Evolutionary conservation across 2,113 vertebrate species (phyloP).

Genomic region (Myotis yumanensis): DNA sequence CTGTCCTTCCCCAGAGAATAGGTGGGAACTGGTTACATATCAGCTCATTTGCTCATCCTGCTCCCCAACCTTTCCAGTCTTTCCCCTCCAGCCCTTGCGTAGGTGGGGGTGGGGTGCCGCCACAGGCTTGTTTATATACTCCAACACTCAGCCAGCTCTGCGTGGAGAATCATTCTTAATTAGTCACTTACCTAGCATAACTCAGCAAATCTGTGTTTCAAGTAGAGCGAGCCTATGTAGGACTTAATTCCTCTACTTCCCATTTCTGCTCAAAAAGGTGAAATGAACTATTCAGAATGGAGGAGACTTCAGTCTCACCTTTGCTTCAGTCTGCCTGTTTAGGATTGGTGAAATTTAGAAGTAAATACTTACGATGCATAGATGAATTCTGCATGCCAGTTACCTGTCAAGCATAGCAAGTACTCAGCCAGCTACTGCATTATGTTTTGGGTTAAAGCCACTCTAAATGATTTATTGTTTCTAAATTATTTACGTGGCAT

Average conservation of each 20-base stretch:
- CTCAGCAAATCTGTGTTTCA: slow-evolving; percentile 70
- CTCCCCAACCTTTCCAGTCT: neutral
- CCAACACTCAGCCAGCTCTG: neutral
- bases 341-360: slow-evolving; percentile 40
- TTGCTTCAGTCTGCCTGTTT: neutral
- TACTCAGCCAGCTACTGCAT: slow-evolving; percentile 74
- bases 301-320: neutral
- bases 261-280: neutral
- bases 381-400: slow-evolving; percentile 59
- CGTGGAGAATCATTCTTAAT: slow-evolving; percentile 43
- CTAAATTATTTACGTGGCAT: slow-evolving; percentile 80
- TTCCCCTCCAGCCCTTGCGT: neutral
- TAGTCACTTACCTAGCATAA: slow-evolving; percentile 63
- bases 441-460: slow-evolving; percentile 77
- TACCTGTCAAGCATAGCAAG: slow-evolving; percentile 67
- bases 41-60: neutral
- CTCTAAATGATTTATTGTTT: slow-evolving; percentile 79
- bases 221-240: neutral
- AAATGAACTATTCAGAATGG: neutral
- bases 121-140: neutral
- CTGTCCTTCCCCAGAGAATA: neutral
- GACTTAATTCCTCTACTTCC: neutral
- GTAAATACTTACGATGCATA: slow-evolving; percentile 51
- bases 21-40: neutral
- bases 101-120: neutral